Conservation (phyloP, 2,888 invertebrate genomes). For the Salticus scenicus region DNA sequence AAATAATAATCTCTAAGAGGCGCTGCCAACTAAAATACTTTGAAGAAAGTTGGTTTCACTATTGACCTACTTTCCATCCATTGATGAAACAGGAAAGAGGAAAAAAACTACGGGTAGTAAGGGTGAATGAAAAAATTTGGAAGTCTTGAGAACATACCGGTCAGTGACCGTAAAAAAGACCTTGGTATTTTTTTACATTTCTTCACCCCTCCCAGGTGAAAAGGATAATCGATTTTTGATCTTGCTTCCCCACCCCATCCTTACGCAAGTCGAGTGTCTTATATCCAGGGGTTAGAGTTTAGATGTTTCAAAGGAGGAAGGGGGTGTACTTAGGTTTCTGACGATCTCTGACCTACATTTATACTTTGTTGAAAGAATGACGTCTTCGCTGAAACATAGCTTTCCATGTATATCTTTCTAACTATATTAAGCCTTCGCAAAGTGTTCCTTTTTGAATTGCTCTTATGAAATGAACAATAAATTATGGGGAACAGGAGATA, state of each 20-base stretch:
- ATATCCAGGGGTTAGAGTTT: neutral
- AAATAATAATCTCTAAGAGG: neutral
- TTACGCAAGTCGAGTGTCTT: neutral
- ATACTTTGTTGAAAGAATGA: too few species aligned
- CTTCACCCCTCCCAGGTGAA: slow-evolving; percentile 9
- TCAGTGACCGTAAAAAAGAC: slow-evolving; percentile 41
- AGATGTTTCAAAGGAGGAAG: neutral
- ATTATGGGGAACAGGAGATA: too few species aligned
- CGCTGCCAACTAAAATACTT: neutral
- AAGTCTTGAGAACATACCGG: slow-evolving; percentile 37
- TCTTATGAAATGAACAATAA: too few species aligned
- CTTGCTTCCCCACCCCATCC: neutral
- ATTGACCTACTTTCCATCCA: slow-evolving; percentile 55
- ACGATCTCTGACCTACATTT: neutral
- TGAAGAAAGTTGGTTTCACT: slow-evolving; percentile 16
- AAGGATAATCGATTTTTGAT: slow-evolving; percentile 13
- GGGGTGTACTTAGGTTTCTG: neutral
- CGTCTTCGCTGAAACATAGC: too few species aligned
- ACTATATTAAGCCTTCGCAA: too few species aligned
- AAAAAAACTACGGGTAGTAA: slow-evolving; percentile 41
- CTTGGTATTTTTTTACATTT: neutral
- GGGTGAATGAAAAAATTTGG: slow-evolving; percentile 29
- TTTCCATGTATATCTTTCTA: too few species aligned
- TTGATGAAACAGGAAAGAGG: slow-evolving; percentile 24
- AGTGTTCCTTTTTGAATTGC: too few species aligned